phyloP scores from a whole-genome alignment of 1,140 invertebrate genomes.

The Phymastichus coffea region DNA sequence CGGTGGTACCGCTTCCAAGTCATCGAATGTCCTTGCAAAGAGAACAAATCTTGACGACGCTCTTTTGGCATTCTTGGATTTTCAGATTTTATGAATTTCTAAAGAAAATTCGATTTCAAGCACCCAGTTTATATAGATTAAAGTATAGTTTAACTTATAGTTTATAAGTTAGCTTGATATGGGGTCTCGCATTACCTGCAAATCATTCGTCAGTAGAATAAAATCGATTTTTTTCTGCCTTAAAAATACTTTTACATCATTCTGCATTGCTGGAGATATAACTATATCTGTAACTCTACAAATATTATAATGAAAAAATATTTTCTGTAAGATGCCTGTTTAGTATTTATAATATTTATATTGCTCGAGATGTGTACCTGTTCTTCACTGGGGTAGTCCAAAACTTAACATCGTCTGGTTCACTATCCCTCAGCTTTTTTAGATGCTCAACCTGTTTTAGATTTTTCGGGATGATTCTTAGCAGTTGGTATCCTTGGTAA shows the following conservation, averaged over 20 bases:
- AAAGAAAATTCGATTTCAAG: not conserved
- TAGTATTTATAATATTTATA: no score
- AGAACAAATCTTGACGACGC: conserved; percentile 59
- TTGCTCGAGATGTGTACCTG: no score
- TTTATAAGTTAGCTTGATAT: no score
- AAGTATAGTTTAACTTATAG: no score
- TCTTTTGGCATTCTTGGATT: conserved; percentile 64
- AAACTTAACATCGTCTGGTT: conserved; percentile 57
- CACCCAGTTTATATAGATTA: not conserved
- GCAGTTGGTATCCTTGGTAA: conserved; percentile 50
- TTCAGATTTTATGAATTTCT: conserved; percentile 68
- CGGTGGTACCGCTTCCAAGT: conserved; percentile 82
- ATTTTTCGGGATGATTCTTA: conserved; percentile 43
- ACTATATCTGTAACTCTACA: conserved; percentile 71
- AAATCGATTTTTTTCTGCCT: conserved; percentile 65
- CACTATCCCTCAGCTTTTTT: conserved; percentile 41
- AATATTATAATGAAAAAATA: conserved; percentile 11
- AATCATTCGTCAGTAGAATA: conserved; percentile 70
- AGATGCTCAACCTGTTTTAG: conserved; percentile 43
- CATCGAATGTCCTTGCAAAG: conserved; percentile 66
- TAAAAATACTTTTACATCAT: conserved; percentile 66
- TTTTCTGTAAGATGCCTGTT: no score
- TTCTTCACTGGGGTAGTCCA: conserved; percentile 52
- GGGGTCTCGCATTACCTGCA: no score
- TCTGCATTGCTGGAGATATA: conserved; percentile 64